Conservation (phyloP, 2,797 vertebrate genomes). For the Poecilia gillii region DNA sequence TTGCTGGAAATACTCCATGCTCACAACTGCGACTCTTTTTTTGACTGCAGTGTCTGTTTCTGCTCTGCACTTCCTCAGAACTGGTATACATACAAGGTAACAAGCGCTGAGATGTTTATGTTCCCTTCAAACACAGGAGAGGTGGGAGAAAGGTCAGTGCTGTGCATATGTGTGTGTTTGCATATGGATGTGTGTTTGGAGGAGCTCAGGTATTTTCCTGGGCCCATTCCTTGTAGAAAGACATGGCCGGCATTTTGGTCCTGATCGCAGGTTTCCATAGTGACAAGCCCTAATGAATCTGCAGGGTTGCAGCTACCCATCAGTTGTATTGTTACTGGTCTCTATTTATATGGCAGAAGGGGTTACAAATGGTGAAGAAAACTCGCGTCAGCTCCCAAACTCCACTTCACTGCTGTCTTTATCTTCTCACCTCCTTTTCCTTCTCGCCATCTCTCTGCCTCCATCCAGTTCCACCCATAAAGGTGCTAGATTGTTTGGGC, state of each 20-base stretch:
- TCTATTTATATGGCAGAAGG: conserved; percentile 60
- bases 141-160: conserved; percentile 43
- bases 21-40: conserved; percentile 30
- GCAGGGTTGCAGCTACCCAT: conserved; percentile 77
- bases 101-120: conserved; percentile 59
- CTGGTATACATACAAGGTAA: conserved; percentile 39
- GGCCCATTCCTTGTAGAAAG: conserved; percentile 61
- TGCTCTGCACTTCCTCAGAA: conserved; percentile 68
- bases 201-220: conserved; percentile 70
- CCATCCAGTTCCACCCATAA: conserved; percentile 35
- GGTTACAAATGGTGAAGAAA: conserved; percentile 66
- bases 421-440: conserved; percentile 47
- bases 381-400: conserved; percentile 48
- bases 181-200: conserved; percentile 22
- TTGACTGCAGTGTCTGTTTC: conserved; percentile 48
- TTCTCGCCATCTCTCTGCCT: conserved; percentile 49
- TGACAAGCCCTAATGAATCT: conserved; percentile 80
- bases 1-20: conserved; percentile 7
- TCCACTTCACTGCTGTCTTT: conserved; percentile 40
- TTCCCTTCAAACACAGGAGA: conserved; percentile 63
- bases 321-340: conserved; percentile 70
- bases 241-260: conserved; percentile 59
- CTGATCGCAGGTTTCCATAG: conserved; percentile 79
- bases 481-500: conserved; percentile 48
- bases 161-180: not conserved